Percentiles rank a stretch among this genome's conserved stretches.
phyloP scores from a whole-genome alignment of 2,888 invertebrate genomes.

The Pimpla rufipes region DNA sequence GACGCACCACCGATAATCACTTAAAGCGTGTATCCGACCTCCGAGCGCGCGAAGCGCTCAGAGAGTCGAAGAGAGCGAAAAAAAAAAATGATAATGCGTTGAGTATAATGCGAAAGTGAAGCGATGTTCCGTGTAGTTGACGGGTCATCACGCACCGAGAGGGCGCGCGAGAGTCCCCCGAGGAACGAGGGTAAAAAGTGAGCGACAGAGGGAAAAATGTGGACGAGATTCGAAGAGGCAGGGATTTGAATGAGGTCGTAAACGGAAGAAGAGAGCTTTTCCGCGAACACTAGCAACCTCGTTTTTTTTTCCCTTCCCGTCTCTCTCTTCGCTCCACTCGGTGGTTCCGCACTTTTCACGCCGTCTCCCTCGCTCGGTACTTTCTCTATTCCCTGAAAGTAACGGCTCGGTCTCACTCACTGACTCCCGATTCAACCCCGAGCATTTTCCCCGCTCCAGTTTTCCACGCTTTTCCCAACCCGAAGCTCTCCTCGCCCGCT shows the following conservation, averaged over 20 bases:
- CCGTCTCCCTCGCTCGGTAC: constrained; percentile 31
- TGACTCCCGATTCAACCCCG: constrained; percentile 51
- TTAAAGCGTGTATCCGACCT: not conserved
- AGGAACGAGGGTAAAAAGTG: constrained; percentile 61
- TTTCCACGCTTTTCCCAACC: constrained; percentile 37
- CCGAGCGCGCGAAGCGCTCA: not conserved
- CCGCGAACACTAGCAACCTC: constrained; percentile 48
- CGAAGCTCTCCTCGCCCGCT: constrained; percentile 51
- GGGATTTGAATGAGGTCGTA: constrained; percentile 68
- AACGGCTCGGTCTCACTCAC: constrained; percentile 54
- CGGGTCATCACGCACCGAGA: constrained; percentile 46
- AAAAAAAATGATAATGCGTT: constrained; percentile 4
- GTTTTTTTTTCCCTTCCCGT: constrained; percentile 25
- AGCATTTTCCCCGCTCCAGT: constrained; percentile 46
- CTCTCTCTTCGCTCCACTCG: constrained; percentile 14
- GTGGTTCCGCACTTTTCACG: constrained; percentile 27
- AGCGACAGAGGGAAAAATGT: constrained; percentile 64
- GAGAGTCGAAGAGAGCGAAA: not conserved
- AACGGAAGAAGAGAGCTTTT: constrained; percentile 63
- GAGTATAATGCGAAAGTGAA: constrained; percentile 13
- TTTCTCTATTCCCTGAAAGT: constrained; percentile 47
- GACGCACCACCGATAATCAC: not conserved
- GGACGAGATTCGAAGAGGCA: constrained; percentile 59
- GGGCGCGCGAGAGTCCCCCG: constrained; percentile 44
- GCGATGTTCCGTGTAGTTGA: constrained; percentile 53